Conservation (phyloP, 2,113 vertebrate genomes). For the Trichomycterus rosablanca region DNA sequence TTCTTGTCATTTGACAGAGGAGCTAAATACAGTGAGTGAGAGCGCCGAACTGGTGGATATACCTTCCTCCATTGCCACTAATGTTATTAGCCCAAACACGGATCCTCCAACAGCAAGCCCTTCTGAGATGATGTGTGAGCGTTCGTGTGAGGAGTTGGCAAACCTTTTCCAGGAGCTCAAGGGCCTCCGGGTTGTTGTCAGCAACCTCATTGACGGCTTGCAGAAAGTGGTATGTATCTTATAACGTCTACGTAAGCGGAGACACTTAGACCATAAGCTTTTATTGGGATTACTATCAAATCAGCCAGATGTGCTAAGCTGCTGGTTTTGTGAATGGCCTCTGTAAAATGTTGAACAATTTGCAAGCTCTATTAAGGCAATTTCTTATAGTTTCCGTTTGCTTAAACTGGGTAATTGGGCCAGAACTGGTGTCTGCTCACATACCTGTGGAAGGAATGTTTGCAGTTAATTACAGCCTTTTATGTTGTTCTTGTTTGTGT, state of each 20-base stretch:
- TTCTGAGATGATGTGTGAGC: slow-evolving; percentile 71
- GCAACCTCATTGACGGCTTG: slow-evolving; percentile 80
- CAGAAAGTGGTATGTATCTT: slow-evolving; percentile 74
- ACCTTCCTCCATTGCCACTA: slow-evolving; percentile 58
- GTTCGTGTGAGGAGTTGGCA: slow-evolving; percentile 84
- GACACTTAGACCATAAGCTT: too few relatives aligned
- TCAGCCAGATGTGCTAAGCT: slow-evolving; percentile 6
- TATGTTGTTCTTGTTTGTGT: slow-evolving; percentile 2
- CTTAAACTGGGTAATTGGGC: slow-evolving; percentile 23
- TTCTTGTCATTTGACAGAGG: slow-evolving; percentile 62
- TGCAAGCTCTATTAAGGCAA: background rate
- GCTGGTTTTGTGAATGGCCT: background rate
- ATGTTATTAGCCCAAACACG: slow-evolving; percentile 59
- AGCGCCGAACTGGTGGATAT: slow-evolving; percentile 73
- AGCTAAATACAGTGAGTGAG: slow-evolving; percentile 70
- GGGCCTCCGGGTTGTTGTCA: slow-evolving; percentile 79
- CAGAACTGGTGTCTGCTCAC: slow-evolving; percentile 22
- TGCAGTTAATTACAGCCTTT: background rate
- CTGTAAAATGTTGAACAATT: slow-evolving; percentile 11
- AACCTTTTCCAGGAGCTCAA: slow-evolving; percentile 81
- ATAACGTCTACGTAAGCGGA: too few relatives aligned
- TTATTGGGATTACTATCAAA: background rate
- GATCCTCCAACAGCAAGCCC: slow-evolving; percentile 48
- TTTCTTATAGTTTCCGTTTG: slow-evolving; percentile 21
- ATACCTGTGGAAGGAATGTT: slow-evolving; percentile 34